Base-by-base conservation (phyloP, 2,797 vertebrate genomes). In the Xerus rutilus region DNA sequence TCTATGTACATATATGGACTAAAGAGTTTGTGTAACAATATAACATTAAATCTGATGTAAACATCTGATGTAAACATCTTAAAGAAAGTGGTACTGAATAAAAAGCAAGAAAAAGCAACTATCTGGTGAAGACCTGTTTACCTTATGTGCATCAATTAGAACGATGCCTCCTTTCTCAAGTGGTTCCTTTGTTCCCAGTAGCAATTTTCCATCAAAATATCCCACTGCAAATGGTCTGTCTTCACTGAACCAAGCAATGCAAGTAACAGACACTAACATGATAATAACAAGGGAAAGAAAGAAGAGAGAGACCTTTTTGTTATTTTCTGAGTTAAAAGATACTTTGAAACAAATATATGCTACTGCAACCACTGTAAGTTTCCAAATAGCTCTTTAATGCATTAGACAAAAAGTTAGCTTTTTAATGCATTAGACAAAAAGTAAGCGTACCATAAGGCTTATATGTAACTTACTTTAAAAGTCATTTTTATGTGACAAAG, bases 91-190 rank as follows among this genome's bases (percentile, higher is more conserved):
- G 43, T 77, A 91, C 65, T 10, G 83, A 77, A 76, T 74, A 73
- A 72, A 79, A 79, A 81, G 11, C 1, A 90, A 72, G 17, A 70
- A 77, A 73, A 88, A 70, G 15, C 32, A 67, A 59, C 10, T 13
- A 62, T 62, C 21, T 69, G 12, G 21, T n/a, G 54, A 67, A 70
- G 96, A 30, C 49, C 88, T 77, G 43, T 77, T 89, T 97, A 99
- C 99, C 99, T 99, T 99, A 97, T 99, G 99, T 5, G 99, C 99
- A 95, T 99, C 99, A 20, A 99, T 99, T 32, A 99, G 98, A 95
- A 99, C 86, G 0, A 99, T 98, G 86, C 99, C 99, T 98, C 99
- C 99, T 98, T 99, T 99, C 94, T 99, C 99, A 65, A 99, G 95
- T 0, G 99, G 99, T 78, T 99, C 99, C 96, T 99, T 99, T 89